Conservation (phyloP, 1,140 invertebrate genomes). For the Chironomus striatipennis region DNA sequence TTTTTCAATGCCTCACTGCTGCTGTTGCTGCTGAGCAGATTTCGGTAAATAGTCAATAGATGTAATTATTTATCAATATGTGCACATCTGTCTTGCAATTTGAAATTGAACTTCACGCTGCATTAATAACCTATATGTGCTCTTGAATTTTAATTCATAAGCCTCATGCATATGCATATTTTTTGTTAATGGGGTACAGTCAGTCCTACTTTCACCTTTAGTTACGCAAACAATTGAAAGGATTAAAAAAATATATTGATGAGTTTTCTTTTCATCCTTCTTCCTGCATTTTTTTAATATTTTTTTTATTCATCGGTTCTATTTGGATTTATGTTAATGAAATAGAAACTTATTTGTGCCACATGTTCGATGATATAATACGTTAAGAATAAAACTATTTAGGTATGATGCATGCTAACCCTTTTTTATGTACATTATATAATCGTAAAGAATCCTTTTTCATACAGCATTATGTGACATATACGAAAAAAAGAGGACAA, state of each 20-base stretch:
- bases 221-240: slow-evolving; percentile 20
- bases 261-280: background rate
- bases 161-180: slow-evolving; percentile 21
- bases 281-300: background rate
- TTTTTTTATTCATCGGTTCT: background rate
- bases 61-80: slow-evolving; percentile 23
- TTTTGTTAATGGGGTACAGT: background rate
- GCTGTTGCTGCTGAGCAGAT: slow-evolving; percentile 4
- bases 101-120: slow-evolving; percentile 21
- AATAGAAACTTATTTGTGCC: slow-evolving; percentile 8
- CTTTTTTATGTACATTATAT: background rate
- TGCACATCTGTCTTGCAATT: slow-evolving; percentile 15
- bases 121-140: slow-evolving; percentile 1
- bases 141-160: slow-evolving; percentile 4
- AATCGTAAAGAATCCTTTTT: background rate
- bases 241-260: slow-evolving; percentile 24
- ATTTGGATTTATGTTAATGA: slow-evolving; percentile 17
- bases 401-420: background rate
- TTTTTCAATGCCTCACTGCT: slow-evolving; percentile 7
- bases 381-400: background rate
- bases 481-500: background rate
- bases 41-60: slow-evolving; percentile 21
- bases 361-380: slow-evolving; percentile 10
- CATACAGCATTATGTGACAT: background rate
- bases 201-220: slow-evolving; percentile 18